Conservation (phyloP, 1,140 invertebrate genomes). For the Drosophila mojavensis region DNA sequence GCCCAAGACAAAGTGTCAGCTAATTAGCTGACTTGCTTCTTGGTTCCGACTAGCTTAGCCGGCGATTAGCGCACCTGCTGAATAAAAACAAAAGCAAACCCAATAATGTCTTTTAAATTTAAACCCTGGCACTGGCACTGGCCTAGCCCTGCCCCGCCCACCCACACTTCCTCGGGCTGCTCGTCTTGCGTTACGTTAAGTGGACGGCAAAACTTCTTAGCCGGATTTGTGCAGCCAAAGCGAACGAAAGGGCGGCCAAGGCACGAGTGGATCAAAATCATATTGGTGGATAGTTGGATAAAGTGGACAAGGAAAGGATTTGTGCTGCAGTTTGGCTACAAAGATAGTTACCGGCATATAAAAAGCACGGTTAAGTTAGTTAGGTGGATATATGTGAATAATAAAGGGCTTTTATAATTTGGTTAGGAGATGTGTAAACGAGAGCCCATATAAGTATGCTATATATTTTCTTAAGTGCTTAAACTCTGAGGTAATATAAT, state of each 20-base stretch:
- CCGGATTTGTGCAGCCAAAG: conserved; percentile 48
- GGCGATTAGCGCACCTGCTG: conserved; percentile 72
- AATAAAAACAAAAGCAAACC: conserved; percentile 60
- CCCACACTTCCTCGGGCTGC: neutral
- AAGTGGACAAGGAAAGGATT: neutral
- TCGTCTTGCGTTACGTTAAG: conserved; percentile 42
- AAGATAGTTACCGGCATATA: no score
- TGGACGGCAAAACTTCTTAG: conserved; percentile 67
- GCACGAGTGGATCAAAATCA: conserved; percentile 24
- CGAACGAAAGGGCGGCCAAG: conserved; percentile 38
- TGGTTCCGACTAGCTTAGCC: conserved; percentile 58
- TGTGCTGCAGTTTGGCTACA: no score
- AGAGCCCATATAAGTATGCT: no score
- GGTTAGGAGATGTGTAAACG: no score
- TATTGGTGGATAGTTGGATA: conserved; percentile 4
- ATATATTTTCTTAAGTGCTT: no score
- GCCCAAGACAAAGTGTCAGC: conserved; percentile 76
- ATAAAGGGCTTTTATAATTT: no score
- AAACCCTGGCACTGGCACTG: conserved; percentile 7
- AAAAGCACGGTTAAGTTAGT: no score
- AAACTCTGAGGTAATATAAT: no score
- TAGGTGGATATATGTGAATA: no score
- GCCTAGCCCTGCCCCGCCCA: neutral
- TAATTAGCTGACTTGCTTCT: conserved; percentile 73
- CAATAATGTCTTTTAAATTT: conserved; percentile 74